A percentile compares a stretch with the other conserved stretches of the same genome.
Evolutionary conservation across 2,797 vertebrate genomes (phyloP).

Genomic region (Knipowitschia caucasica): DNA sequence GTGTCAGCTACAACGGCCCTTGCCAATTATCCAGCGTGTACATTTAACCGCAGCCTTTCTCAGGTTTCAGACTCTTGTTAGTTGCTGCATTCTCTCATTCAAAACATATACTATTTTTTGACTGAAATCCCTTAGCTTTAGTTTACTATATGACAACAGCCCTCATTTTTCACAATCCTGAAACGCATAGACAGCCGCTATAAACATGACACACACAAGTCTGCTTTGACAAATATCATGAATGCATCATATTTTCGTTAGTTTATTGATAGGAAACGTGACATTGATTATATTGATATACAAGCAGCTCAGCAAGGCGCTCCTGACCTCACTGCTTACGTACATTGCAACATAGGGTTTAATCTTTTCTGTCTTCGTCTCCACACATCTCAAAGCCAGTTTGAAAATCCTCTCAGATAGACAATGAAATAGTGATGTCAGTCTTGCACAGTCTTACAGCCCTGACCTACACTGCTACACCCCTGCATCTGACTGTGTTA

Average conservation of each 20-base stretch:
- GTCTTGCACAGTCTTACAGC: constrained; percentile 8
- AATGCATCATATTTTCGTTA: too few relatives aligned
- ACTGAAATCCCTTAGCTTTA: too few relatives aligned
- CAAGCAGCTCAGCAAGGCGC: too few relatives aligned
- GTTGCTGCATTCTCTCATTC: not conserved
- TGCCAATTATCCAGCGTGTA: not conserved
- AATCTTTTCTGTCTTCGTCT: constrained; percentile 37
- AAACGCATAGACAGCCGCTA: too few relatives aligned
- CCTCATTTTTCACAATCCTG: too few relatives aligned
- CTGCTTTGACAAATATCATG: too few relatives aligned
- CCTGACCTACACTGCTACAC: constrained; percentile 13
- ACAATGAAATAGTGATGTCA: constrained; percentile 21
- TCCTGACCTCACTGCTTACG: constrained; percentile 23
- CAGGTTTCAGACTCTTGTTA: too few relatives aligned
- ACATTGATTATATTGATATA: too few relatives aligned
- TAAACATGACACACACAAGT: too few relatives aligned
- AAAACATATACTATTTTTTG: too few relatives aligned
- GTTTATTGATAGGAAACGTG: too few relatives aligned
- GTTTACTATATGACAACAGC: too few relatives aligned
- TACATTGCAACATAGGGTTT: constrained; percentile 28
- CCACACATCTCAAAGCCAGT: constrained; percentile 19
- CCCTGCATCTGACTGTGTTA: constrained; percentile 13
- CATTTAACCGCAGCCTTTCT: not conserved
- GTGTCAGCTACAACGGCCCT: not conserved
- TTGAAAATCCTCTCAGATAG: constrained; percentile 12